Evolutionary conservation across 64 coral and sea anemone species (phyloP), one percentile per base, ranked within the genome.

Genomic region (Trachythela sp.): DNA sequence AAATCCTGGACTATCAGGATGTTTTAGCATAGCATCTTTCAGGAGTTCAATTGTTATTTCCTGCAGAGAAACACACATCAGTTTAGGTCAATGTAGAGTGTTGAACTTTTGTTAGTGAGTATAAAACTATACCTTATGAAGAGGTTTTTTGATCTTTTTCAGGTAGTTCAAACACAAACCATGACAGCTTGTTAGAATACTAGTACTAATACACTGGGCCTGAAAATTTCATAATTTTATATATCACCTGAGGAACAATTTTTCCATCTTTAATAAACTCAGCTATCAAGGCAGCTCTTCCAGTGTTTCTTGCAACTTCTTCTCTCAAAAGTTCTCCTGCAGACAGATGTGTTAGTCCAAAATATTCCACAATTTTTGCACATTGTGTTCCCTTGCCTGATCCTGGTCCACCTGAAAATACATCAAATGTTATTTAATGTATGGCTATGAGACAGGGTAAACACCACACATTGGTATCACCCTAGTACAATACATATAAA

Each of bases 381-480:
- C 96, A 99, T 17, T 94, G 94, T 13, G 96, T 99, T 30, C 96
- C 96, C 50, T 99, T 99, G 48, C 96, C 96, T 45, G 42, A 64
- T 64, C 56, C 56, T n/a, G 56, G 56, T 64, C 56, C 56, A 64
- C 56, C 56, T 64, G 22, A 11, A 52, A 64, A 26, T 27, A 24
- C 20, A 64, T 20, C 3, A 56, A 83, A 32, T n/a, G n/a, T n/a
- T n/a, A n/a, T n/a, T n/a, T n/a, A n/a, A n/a, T n/a, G n/a, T n/a
- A n/a, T n/a, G n/a, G n/a, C n/a, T n/a, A n/a, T n/a, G n/a, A n/a
- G n/a, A n/a, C n/a, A n/a, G n/a, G n/a, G n/a, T n/a, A n/a, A n/a
- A n/a, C n/a, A n/a, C n/a, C n/a, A n/a, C n/a, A n/a, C n/a, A n/a
- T n/a, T n/a, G n/a, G n/a, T n/a, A n/a, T n/a, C n/a, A n/a, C n/a